Base-by-base conservation (phyloP, 1,140 invertebrate genomes). In the Micrasema minimum region DNA sequence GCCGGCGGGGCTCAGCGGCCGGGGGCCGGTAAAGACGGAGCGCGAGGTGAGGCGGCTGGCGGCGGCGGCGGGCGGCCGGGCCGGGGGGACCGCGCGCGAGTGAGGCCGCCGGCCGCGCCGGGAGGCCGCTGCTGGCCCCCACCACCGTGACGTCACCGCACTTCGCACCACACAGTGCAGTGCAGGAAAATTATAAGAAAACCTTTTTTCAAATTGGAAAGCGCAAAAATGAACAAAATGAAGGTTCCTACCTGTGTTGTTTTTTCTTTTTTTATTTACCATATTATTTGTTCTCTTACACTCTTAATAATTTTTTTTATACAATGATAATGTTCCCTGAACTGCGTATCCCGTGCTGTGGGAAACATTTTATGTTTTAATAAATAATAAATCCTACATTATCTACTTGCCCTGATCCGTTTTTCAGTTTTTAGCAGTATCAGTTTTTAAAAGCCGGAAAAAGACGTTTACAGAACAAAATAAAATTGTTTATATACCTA, bases 1-100 rank as follows among this genome's bases (percentile, higher is more conserved):
- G 45, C 23, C 18, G 18, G 78, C 69, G 78, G 69, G 72, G 77
- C n/a, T n/a, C n/a, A 31, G 76, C 76, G 77, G 75, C 77, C 72
- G 76, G 72, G n/a, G 77, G 72, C 66, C 64, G 69, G 66, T 69
- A 72, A n/a, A n/a, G 31, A 7, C 64, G 64, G 70, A 62, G 51
- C 7, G 16, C 18, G 5, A 37, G 20, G 37, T n/a, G 37, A n/a
- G 20, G 37, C 16, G 20, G n/a, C 12, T 20, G 16, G 14, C 20
- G 20, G 26, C 41, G n/a, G n/a, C n/a, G n/a, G n/a, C n/a, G n/a
- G n/a, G 43, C 55, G 50, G 20, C 18, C n/a, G 64, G 16, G 55
- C 66, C 31, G 31, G 50, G 48, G 72, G 55, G 59, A 51, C 46
- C 71, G 74, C 78, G 48, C 64, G 64, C 64, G 46, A 51, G 12